Base-by-base conservation (phyloP, 2,113 vertebrate genomes). In the Limanda limanda region DNA sequence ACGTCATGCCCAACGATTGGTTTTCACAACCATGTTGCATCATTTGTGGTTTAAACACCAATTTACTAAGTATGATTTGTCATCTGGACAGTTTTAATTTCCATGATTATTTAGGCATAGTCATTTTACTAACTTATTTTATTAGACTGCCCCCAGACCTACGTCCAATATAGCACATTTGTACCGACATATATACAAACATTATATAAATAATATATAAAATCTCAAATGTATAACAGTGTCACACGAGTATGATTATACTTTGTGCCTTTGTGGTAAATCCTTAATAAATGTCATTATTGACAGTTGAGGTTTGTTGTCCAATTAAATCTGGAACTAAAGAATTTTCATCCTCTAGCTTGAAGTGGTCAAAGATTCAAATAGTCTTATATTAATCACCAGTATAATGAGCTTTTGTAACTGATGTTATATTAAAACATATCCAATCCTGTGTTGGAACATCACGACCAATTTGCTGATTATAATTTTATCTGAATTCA, bases 401-500 rank as follows among this genome's bases (percentile, higher is more conserved):
- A 37, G 1, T 61, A 4, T 69, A 62, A 67, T 68, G 47, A 71
- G 27, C 23, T 37, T 69, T 71, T 65, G 48, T 65, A 68, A 73
- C 56, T 55, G 31, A 66, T 75, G 63, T 69, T 82, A 17, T 71
- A 72, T 84, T 55, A 78, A 87, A 85, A 59, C 74, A 77, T 66
- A 79, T 78, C 74, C 12, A 11, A 15, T 55, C 65, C 56, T 23
- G 76, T 70, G 74, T 79, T 65, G 35, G 54, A 82, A 76, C 86
- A 86, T 69, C 62, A 64, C 9, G 37, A 61, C 70, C 82, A 91
- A 83, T 88, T 84, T 82, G 67, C 77, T 68, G 68, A 85, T 85
- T 76, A 68, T 79, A 79, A 85, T 88, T 79, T 62, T 57, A 91
- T 88, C 70, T 76, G 70, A 85, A 82, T 85, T 86, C 81, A 82